Evolutionary conservation across 2,797 vertebrate species (phyloP).

Genomic region (Epinephelus coioides): DNA sequence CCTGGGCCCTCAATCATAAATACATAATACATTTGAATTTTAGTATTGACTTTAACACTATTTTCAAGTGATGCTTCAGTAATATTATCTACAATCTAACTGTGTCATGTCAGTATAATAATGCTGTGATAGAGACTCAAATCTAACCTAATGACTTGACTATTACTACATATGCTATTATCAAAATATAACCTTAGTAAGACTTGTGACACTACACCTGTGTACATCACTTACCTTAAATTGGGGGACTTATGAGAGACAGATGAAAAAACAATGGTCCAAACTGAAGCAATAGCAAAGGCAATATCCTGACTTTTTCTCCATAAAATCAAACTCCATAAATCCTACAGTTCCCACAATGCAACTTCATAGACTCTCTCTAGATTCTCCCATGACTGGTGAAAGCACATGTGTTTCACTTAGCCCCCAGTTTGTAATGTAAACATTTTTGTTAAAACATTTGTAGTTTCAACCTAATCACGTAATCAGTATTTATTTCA

Average conservation of each 20-base stretch:
- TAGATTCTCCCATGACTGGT: background rate
- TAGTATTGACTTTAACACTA: too few relatives aligned
- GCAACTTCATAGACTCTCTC: background rate
- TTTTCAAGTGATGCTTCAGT: background rate
- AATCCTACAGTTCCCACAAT: constrained; percentile 2
- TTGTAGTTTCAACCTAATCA: constrained; percentile 12
- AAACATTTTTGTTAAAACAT: constrained; percentile 4
- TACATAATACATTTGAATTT: too few relatives aligned
- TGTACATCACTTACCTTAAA: background rate
- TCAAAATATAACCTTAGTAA: background rate
- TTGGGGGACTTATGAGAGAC: background rate
- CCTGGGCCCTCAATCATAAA: background rate
- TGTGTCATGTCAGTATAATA: background rate
- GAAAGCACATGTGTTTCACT: background rate
- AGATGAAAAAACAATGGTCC: background rate
- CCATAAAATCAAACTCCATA: background rate
- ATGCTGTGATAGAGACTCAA: background rate
- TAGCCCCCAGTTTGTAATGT: too few relatives aligned
- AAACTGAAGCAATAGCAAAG: background rate
- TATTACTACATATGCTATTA: background rate
- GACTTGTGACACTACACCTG: background rate
- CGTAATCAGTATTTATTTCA: constrained; percentile 1
- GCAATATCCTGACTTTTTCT: background rate
- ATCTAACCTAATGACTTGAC: background rate
- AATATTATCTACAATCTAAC: background rate